These are phyloP conservation scores for Elgonia sp. DNA, from an alignment of 2,888 invertebrate species.

Conservation along the genomic window DNA sequence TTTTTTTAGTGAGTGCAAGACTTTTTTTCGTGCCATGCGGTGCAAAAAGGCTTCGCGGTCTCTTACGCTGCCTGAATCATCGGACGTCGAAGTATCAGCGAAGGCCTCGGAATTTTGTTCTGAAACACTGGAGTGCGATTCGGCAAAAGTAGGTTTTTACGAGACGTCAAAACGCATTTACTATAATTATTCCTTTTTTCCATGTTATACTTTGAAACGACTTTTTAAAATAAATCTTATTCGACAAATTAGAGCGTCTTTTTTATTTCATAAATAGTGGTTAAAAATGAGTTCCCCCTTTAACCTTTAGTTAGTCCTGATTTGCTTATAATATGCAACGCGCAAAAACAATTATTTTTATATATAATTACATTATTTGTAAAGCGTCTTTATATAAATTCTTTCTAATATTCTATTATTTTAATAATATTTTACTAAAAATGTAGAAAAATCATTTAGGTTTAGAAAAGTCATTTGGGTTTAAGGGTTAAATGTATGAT, in stretches of 20 bases:
- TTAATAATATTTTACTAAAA: too few relatives aligned
- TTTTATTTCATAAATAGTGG: too few relatives aligned
- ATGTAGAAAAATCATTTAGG: too few relatives aligned
- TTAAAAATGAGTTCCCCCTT: too few relatives aligned
- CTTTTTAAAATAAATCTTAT: constrained; percentile 83
- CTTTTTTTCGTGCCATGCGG: constrained; percentile 62
- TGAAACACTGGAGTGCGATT: constrained; percentile 68
- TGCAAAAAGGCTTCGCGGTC: constrained; percentile 47
- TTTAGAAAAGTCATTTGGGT: too few relatives aligned
- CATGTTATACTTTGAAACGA: constrained; percentile 84
- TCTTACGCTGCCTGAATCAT: constrained; percentile 57
- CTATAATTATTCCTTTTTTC: constrained; percentile 81
- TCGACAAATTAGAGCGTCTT: constrained; percentile 26
- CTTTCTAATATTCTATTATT: too few relatives aligned
- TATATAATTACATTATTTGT: too few relatives aligned
- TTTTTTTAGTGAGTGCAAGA: constrained; percentile 41
- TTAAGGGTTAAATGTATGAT: too few relatives aligned
- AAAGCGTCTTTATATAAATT: too few relatives aligned
- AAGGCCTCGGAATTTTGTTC: constrained; percentile 78
- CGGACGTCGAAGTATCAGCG: constrained; percentile 69
- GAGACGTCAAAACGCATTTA: constrained; percentile 83
- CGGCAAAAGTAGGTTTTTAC: constrained; percentile 79
- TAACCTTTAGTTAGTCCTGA: too few relatives aligned
- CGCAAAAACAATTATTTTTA: too few relatives aligned
- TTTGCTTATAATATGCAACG: too few relatives aligned